Percentiles rank a stretch among this genome's conserved stretches.
Conservation (phyloP, 2,113 vertebrate species). For the Malurus cyaneus region DNA sequence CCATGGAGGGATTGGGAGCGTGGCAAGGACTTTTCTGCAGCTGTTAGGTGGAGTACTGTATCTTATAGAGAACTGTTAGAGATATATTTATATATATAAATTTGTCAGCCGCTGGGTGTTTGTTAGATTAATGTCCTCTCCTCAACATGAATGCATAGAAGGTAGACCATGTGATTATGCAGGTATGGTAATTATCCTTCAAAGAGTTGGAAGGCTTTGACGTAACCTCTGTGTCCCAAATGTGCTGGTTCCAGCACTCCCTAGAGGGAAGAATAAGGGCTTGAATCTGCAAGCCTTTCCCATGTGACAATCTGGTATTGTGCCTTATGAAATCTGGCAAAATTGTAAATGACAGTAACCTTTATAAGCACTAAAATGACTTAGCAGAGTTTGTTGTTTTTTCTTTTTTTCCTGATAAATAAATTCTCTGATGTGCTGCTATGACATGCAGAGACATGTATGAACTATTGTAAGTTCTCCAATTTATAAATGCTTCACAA, state of each 20-base stretch:
- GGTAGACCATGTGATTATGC: slow-evolving; percentile 52
- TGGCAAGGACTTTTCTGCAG: not conserved
- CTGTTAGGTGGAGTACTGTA: not conserved
- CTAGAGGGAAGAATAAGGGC: slow-evolving; percentile 41
- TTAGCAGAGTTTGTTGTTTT: not conserved
- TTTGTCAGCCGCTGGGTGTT: slow-evolving; percentile 47
- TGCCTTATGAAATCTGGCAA: slow-evolving; percentile 30
- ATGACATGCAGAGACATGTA: slow-evolving; percentile 56
- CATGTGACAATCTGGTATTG: slow-evolving; percentile 25
- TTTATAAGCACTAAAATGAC: slow-evolving; percentile 30
- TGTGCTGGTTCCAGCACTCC: slow-evolving; percentile 17
- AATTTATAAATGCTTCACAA: slow-evolving; percentile 46
- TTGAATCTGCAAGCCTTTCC: slow-evolving; percentile 35
- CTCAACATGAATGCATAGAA: slow-evolving; percentile 29
- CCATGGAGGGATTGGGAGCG: rapidly evolving
- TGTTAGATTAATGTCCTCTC: slow-evolving; percentile 62
- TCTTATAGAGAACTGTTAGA: not conserved
- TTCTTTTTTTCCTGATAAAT: not conserved
- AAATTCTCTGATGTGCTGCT: slow-evolving; percentile 40
- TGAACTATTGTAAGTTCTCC: slow-evolving; percentile 41
- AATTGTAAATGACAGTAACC: not conserved
- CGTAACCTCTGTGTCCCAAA: slow-evolving; percentile 52
- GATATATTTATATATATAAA: not conserved
- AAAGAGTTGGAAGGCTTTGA: slow-evolving; percentile 61
- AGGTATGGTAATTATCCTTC: slow-evolving; percentile 67